phyloP scores from a whole-genome alignment of 2,797 vertebrate genomes.

The Lates japonicus region DNA sequence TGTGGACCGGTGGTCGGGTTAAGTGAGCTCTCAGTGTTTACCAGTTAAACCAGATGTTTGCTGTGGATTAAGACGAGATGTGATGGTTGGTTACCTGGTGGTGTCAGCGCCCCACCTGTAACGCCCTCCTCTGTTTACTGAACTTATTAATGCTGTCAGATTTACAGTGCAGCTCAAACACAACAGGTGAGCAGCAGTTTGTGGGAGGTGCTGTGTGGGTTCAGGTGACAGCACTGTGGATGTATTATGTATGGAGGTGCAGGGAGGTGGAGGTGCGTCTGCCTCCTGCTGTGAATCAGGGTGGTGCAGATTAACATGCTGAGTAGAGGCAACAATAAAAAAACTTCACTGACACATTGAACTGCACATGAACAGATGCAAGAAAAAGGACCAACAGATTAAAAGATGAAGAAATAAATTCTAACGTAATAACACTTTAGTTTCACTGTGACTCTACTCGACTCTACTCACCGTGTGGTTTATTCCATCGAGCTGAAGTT shows the following conservation, averaged over 20 bases:
- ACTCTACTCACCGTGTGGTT: no score
- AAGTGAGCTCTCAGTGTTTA: no score
- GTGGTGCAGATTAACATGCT: no score
- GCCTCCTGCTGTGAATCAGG: constrained; percentile 1
- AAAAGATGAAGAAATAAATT: no score
- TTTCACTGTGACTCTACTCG: no score
- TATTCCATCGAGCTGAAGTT: no score
- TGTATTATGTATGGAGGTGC: constrained; percentile 39
- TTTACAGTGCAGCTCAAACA: not conserved
- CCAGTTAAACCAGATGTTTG: not conserved
- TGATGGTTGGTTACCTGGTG: not conserved
- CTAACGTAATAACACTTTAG: no score
- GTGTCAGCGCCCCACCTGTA: not conserved
- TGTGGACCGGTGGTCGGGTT: no score
- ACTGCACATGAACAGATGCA: no score
- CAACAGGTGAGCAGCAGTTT: not conserved
- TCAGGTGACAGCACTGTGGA: constrained; percentile 36
- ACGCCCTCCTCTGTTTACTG: not conserved
- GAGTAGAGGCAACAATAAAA: no score
- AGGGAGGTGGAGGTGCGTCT: not conserved
- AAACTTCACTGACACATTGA: no score
- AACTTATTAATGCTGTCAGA: not conserved
- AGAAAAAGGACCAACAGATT: no score
- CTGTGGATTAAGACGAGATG: not conserved
- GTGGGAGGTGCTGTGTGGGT: not conserved